Evolutionary conservation across 2,888 invertebrate species (phyloP).

Genomic region (Colostygia pectinataria): DNA sequence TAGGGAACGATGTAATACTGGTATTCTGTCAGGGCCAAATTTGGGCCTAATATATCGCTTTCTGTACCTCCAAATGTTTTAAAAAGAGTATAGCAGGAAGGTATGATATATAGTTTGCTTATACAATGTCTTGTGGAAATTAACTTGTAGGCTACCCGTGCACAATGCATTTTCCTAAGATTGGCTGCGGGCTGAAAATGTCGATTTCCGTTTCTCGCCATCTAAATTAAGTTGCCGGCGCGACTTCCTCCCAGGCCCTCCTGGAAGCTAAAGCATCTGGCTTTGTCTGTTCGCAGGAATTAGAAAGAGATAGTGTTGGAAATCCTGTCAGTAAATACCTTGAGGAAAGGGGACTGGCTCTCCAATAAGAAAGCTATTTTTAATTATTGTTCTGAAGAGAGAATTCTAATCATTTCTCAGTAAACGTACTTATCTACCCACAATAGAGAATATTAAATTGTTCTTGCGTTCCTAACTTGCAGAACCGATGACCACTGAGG

Average conservation of each 20-base stretch:
- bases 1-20: too few relatives aligned
- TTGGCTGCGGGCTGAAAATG: constrained; percentile 4
- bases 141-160: neutral
- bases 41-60: too few relatives aligned
- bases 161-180: constrained; percentile 5
- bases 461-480: too few relatives aligned
- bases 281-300: neutral
- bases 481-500: too few relatives aligned
- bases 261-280: neutral
- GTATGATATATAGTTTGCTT: too few relatives aligned
- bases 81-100: too few relatives aligned
- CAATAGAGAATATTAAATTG: too few relatives aligned
- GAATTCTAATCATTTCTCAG: neutral
- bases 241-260: constrained; percentile 2
- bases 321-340: neutral
- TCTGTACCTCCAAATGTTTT: too few relatives aligned
- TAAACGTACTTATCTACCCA: too few relatives aligned
- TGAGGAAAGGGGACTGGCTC: neutral
- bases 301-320: neutral
- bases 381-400: constrained; percentile 2
- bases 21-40: too few relatives aligned
- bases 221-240: constrained; percentile 13
- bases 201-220: constrained; percentile 18
- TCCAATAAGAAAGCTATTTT: constrained; percentile 10
- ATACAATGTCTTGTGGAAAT: too few relatives aligned